Conservation (phyloP, 2,113 vertebrate species). For the Calyptomena viridis region DNA sequence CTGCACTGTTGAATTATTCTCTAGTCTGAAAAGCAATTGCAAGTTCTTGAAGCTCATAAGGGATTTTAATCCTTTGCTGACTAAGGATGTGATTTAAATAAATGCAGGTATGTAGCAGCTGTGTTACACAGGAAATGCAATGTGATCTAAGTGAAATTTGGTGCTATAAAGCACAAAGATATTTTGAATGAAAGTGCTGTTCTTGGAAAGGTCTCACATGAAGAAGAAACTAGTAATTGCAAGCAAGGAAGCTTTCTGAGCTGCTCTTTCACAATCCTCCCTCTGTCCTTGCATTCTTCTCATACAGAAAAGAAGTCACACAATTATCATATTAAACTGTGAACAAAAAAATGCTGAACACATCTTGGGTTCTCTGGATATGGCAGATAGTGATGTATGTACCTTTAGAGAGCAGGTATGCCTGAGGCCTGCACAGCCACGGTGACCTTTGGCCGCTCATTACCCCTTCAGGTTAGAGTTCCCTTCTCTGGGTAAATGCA, state of each 20-base stretch:
- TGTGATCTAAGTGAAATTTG: background rate
- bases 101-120: background rate
- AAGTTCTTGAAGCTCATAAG: background rate
- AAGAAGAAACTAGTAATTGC: background rate
- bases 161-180: background rate
- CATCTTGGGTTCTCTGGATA: background rate
- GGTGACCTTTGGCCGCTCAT: background rate
- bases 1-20: background rate
- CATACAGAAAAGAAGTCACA: background rate
- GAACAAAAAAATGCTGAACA: background rate
- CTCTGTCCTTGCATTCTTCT: background rate
- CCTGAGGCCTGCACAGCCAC: background rate
- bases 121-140: background rate
- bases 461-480: background rate
- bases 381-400: background rate
- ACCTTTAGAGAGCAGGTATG: background rate
- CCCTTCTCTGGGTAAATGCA: background rate
- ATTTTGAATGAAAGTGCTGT: background rate
- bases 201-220: background rate
- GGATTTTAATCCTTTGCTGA: slow-evolving; percentile 34
- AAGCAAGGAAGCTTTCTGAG: background rate
- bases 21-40: background rate
- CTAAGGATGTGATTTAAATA: slow-evolving; percentile 7
- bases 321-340: background rate
- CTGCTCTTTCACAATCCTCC: background rate